phyloP scores from a whole-genome alignment of 2,888 invertebrate species.

The Cistogaster globosa region DNA sequence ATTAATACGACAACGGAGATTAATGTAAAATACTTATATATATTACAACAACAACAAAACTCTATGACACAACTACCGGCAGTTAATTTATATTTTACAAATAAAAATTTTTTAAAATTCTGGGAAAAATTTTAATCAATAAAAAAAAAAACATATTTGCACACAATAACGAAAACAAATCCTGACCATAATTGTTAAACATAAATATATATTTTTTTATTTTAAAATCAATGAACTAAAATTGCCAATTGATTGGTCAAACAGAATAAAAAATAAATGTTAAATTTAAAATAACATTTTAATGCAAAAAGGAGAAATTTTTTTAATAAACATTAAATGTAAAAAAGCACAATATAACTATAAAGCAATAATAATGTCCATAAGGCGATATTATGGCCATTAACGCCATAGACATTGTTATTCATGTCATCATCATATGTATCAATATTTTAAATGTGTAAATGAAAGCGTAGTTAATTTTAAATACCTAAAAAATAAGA shows the following conservation, averaged over 20 bases:
- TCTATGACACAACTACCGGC: too few relatives aligned
- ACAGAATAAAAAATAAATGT: background rate
- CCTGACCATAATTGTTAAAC: background rate
- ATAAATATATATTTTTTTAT: slow-evolving; percentile 34
- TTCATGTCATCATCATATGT: background rate
- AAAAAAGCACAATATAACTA: background rate
- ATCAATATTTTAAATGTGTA: background rate
- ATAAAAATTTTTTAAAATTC: too few relatives aligned
- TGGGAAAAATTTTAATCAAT: too few relatives aligned
- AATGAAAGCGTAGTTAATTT: background rate
- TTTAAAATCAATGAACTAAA: slow-evolving; percentile 18
- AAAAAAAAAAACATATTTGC: too few relatives aligned
- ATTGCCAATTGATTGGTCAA: slow-evolving; percentile 30
- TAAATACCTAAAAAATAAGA: too few relatives aligned
- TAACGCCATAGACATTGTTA: background rate
- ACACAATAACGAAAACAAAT: too few relatives aligned
- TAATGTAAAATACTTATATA: too few relatives aligned
- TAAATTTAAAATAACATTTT: slow-evolving; percentile 6
- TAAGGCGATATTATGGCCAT: background rate
- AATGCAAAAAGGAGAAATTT: background rate
- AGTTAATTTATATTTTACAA: too few relatives aligned
- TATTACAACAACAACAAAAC: too few relatives aligned
- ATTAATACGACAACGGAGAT: too few relatives aligned
- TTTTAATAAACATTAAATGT: slow-evolving; percentile 1
- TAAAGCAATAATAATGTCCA: background rate